These are phyloP conservation scores for Ceuthmochares aereus DNA, from an alignment of 2,113 vertebrate genomes.

Conservation along the genomic window DNA sequence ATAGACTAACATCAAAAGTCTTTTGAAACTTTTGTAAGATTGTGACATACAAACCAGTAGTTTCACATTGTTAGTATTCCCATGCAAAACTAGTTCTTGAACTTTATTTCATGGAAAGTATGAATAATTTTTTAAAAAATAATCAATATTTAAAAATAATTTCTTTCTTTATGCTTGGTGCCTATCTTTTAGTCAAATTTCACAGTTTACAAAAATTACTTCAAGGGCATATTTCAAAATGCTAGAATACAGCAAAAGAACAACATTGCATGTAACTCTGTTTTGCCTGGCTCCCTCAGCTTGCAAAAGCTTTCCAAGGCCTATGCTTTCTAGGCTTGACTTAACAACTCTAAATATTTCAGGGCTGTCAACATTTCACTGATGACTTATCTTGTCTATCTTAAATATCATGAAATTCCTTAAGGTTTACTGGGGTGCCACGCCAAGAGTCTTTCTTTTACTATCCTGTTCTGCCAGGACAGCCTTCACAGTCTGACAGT, in stretches of 20 bases:
- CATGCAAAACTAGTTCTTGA: not conserved
- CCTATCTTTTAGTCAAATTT: not conserved
- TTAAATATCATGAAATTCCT: conserved; percentile 22
- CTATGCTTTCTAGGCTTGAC: conserved; percentile 24
- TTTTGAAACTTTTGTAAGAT: not conserved
- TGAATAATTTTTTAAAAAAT: not conserved
- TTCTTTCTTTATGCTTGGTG: not conserved
- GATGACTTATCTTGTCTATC: conserved; percentile 26
- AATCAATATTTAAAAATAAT: accelerated
- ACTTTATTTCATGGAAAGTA: not conserved
- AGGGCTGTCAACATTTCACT: not conserved
- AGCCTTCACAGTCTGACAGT: not conserved
- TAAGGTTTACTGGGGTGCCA: not conserved
- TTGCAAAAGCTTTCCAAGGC: not conserved
- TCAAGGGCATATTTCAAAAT: not conserved
- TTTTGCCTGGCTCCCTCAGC: not conserved
- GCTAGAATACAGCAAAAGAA: not conserved
- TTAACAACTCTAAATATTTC: conserved; percentile 38
- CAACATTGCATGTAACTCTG: not conserved
- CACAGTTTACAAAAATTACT: not conserved
- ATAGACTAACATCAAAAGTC: not conserved
- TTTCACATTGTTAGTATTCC: not conserved
- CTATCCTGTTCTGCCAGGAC: not conserved
- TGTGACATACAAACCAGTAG: not conserved
- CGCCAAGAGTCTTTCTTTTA: not conserved